Evolutionary conservation across 2,797 vertebrate genomes (phyloP).

Genomic region (Phylloscopus collybita): DNA sequence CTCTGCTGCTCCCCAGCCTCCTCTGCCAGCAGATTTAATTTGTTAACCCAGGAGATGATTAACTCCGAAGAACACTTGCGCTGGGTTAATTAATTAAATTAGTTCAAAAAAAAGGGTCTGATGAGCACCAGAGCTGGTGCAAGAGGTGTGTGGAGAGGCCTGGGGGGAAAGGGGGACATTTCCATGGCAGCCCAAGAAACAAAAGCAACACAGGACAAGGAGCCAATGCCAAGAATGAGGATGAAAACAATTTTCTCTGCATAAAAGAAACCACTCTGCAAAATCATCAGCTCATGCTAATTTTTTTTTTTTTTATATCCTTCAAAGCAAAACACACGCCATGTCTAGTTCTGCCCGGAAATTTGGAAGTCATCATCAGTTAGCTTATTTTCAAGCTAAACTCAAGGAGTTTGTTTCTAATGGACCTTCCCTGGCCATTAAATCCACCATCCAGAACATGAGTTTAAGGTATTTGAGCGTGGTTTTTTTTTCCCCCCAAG

Average conservation of each 20-base stretch:
- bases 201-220: conserved; percentile 57
- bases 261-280: conserved; percentile 56
- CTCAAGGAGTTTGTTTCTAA: background rate
- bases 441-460: background rate
- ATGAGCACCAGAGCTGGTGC: background rate
- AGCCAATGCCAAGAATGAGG: conserved; percentile 52
- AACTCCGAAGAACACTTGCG: conserved; percentile 50
- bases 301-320: conserved; percentile 14
- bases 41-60: conserved; percentile 27
- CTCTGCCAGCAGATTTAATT: background rate
- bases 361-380: background rate
- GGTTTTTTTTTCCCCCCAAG: rapidly evolving
- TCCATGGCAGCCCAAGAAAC: conserved; percentile 66
- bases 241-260: conserved; percentile 59
- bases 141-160: conserved; percentile 36
- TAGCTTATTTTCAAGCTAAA: background rate
- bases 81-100: conserved; percentile 60
- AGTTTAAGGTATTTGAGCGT: background rate
- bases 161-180: conserved; percentile 60
- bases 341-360: conserved; percentile 19
- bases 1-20: background rate
- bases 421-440: background rate
- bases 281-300: conserved; percentile 51
- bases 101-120: conserved; percentile 49
- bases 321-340: conserved; percentile 38